phyloP scores from a whole-genome alignment of 2,113 vertebrate species.

The Mola mola region DNA sequence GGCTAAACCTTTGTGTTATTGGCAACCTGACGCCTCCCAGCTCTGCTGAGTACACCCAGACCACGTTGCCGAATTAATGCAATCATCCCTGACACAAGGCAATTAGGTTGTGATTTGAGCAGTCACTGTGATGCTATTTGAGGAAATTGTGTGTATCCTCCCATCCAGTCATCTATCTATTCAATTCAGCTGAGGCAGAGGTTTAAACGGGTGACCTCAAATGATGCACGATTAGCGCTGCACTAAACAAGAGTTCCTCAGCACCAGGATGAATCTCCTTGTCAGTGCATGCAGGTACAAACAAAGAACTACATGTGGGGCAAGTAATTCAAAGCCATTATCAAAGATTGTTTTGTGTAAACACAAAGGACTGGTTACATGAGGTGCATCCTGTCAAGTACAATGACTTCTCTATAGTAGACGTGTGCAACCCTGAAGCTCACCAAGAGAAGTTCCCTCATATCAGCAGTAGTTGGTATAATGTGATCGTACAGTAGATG shows the following conservation, averaged over 20 bases:
- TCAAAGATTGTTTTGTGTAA: no score
- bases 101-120: conserved; percentile 49
- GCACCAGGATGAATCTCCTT: neutral
- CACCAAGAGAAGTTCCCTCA: neutral
- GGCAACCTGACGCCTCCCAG: conserved; percentile 60
- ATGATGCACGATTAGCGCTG: conserved; percentile 25
- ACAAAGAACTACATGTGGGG: no score
- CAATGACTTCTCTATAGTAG: neutral
- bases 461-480: conserved; percentile 27
- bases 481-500: no score
- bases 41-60: conserved; percentile 49
- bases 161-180: conserved; percentile 38
- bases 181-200: conserved; percentile 16
- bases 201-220: conserved; percentile 39
- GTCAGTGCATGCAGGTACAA: neutral
- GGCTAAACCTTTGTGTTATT: conserved; percentile 57
- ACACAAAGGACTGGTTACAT: no score
- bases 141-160: conserved; percentile 54
- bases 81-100: conserved; percentile 53
- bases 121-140: conserved; percentile 50
- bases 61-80: conserved; percentile 47
- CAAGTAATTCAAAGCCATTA: no score
- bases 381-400: conserved; percentile 20
- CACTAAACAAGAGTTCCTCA: conserved; percentile 9
- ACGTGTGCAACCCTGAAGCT: conserved; percentile 18